Evolutionary conservation across 2,113 vertebrate species (phyloP).

Genomic region (Natator depressus): DNA sequence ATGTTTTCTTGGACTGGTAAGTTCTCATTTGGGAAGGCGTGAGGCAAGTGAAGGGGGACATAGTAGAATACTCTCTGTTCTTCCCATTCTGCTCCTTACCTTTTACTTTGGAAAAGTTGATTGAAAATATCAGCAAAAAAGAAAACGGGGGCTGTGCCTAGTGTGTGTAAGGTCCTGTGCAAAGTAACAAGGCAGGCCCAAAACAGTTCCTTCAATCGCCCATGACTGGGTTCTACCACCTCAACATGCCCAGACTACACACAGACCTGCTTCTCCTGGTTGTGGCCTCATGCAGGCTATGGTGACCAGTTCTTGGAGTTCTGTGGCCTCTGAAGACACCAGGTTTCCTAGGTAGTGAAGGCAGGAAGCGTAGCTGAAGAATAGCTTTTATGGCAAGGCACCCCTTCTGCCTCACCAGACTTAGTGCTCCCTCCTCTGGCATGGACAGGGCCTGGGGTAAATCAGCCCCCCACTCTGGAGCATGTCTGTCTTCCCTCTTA

Average conservation of each 20-base stretch:
- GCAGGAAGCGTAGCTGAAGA: neutral
- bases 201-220: neutral
- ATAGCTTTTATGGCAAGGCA: neutral
- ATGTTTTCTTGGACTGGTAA: constrained; percentile 34
- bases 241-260: neutral
- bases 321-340: neutral
- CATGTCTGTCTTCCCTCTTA: too few species aligned
- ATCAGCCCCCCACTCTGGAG: too few species aligned
- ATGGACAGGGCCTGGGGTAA: too few species aligned
- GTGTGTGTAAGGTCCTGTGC: neutral
- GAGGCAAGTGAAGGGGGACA: neutral
- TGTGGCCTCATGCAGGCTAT: neutral
- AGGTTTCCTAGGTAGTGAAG: neutral
- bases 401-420: too few species aligned
- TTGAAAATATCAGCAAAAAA: neutral
- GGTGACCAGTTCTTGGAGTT: neutral
- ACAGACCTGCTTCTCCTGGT: neutral
- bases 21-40: neutral
- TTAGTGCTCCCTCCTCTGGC: too few species aligned
- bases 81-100: neutral
- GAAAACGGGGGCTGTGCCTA: neutral
- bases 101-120: neutral
- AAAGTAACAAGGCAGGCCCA: neutral
- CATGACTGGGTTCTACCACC: neutral
- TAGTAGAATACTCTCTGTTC: neutral